Evolutionary conservation across 2,797 vertebrate genomes (phyloP), one percentile per base, ranked within the genome.

Genomic region (Lycodopsis pacificus): DNA sequence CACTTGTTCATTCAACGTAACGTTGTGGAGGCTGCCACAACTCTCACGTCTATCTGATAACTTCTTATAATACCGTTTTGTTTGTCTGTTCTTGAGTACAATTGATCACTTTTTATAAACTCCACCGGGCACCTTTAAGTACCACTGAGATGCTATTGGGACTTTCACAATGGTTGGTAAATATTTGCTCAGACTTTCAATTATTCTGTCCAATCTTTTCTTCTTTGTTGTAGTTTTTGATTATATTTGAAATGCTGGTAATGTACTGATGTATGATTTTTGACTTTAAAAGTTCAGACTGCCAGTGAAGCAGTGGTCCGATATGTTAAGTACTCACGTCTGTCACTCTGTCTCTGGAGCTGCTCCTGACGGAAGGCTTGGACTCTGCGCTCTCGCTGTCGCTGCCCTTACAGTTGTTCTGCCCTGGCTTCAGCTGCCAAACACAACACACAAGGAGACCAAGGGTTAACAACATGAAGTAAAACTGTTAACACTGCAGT

Each of bases 371-470:
- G 76, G 96, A 97, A 9, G 95, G 96, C 91, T 97, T 99, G 11
- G 96, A 97, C 81, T 95, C 95, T 19, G 95, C 95, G 2, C 96
- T 97, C 77, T 97, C 98, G 1, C 96, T 97, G 95, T 97, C 97
- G 14, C 97, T 98, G 95, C 96, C 96, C 80, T 97, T 96, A 92
- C 96, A 95, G 93, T 96, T 96, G 94, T 96, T 97, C 92, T 97
- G 97, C 22, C 96, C 97, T 0, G 96, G 92, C 89, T 97, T 98
- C 91, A 98, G 95, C 98, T 99, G 91, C 58, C 89, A 83, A 89
- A 81, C 68, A 91, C 34, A 83, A 85, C 19, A 87, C 70, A 89
- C 58, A 86, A 17, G 61, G 30, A 75, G 48, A 85, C 25, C 68
- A 79, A 53, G 84, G 62, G 80, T 87, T 86, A 84, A 82, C 64